Evolutionary conservation across 2,888 invertebrate genomes (phyloP).

Genomic region (Drosophila koepferae): DNA sequence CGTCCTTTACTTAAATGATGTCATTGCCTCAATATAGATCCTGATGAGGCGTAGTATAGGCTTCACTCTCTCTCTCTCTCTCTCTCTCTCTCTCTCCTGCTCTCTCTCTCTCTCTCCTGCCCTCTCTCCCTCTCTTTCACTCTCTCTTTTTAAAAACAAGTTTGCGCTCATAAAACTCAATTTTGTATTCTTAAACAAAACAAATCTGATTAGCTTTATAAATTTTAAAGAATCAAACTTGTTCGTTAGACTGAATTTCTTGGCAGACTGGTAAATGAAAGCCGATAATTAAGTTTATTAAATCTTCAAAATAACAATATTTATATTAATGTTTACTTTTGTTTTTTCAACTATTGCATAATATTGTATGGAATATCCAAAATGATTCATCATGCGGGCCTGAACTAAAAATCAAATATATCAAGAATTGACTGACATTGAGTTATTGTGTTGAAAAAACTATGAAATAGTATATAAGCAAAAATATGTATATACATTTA

Average conservation of each 20-base stretch:
- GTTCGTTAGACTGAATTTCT: conserved; percentile 40
- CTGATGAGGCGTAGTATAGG: conserved; percentile 46
- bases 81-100: background rate
- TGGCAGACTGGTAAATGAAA: conserved; percentile 35
- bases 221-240: conserved; percentile 51
- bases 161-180: conserved; percentile 38
- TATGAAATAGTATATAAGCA: background rate
- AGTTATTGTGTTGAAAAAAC: conserved; percentile 8
- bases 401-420: background rate
- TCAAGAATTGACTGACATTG: conserved; percentile 36
- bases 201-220: conserved; percentile 30
- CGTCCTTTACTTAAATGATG: conserved; percentile 66
- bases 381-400: conserved; percentile 36
- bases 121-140: background rate
- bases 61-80: background rate
- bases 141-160: conserved; percentile 31
- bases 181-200: conserved; percentile 29
- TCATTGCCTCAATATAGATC: conserved; percentile 63
- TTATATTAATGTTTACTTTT: conserved; percentile 23
- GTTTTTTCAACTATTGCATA: conserved; percentile 18
- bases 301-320: conserved; percentile 20
- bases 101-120: background rate
- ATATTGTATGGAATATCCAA: conserved; percentile 12
- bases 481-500: background rate
- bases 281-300: conserved; percentile 53